Conservation (phyloP, 1,140 invertebrate species). For the Micrasema longulum region DNA sequence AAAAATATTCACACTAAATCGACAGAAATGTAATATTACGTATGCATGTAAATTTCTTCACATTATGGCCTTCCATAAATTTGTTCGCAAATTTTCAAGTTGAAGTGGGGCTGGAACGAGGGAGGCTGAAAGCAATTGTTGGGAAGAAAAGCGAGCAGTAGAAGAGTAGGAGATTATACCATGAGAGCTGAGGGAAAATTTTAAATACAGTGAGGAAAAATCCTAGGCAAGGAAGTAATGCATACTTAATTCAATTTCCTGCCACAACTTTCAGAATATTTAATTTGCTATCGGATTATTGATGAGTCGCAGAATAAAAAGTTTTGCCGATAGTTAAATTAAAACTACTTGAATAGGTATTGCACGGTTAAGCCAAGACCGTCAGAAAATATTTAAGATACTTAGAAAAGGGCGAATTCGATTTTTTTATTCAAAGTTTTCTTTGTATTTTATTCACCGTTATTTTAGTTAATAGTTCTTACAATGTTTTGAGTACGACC, state of each 20-base stretch:
- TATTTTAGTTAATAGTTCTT: too few relatives aligned
- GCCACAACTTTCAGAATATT: slow-evolving; percentile 6
- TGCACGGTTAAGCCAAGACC: too few relatives aligned
- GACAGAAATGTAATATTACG: too few relatives aligned
- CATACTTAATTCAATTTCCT: slow-evolving; percentile 32
- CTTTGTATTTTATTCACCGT: too few relatives aligned
- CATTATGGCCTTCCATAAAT: slow-evolving; percentile 23
- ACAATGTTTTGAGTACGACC: too few relatives aligned
- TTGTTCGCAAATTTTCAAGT: slow-evolving; percentile 2
- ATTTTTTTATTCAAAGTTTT: too few relatives aligned
- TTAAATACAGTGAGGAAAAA: slow-evolving; percentile 23
- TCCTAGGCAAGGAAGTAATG: slow-evolving; percentile 23
- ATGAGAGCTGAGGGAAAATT: slow-evolving; percentile 6
- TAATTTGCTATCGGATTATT: slow-evolving; percentile 3
- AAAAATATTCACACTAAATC: too few relatives aligned
- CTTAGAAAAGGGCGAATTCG: too few relatives aligned
- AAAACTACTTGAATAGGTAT: too few relatives aligned
- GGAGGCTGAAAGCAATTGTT: slow-evolving; percentile 17
- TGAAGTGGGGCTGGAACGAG: slow-evolving; percentile 21
- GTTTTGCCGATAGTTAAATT: too few relatives aligned
- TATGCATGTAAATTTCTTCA: not conserved
- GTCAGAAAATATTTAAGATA: too few relatives aligned
- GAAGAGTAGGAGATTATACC: slow-evolving; percentile 8
- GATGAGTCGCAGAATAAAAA: not conserved
- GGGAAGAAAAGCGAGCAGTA: slow-evolving; percentile 5